Evolutionary conservation across 2,797 vertebrate species (phyloP), one percentile per base, ranked within the genome.

Genomic region (Steatocranus sp.): DNA sequence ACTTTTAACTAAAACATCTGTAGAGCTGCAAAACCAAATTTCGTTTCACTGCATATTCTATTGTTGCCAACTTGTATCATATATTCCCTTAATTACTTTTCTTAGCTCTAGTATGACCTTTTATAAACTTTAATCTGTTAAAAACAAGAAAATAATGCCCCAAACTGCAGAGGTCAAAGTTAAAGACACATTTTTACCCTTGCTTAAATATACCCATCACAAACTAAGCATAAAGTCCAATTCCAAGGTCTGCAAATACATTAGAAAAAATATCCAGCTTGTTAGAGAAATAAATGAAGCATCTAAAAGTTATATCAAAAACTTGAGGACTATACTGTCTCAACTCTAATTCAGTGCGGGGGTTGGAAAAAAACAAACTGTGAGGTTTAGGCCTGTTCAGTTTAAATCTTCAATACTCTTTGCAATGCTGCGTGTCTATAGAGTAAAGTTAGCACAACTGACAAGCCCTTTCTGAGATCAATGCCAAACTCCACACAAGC

Each of bases 401-500:
- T 46, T 46, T 46, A 70, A 46, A 70, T 46, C 23, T 18, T 70
- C 66, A 46, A 70, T 70, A 70, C 14, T 46, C 9, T 70, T 46
- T 70, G 41, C 41, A 70, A 70, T 70, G 23, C 66, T 70, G 23
- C 15, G 3, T 48, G 17, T 48, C 43, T 34, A 11, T 5, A 50
- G 58, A 53, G 43, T 17, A 17, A 79, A 81, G 81, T 46, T 38
- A 66, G 80, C 74, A 73, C 49, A 85, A 78, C 73, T 58, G 73
- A 58, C 38, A 66, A 81, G 58, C 41, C 18, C 17, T 82, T 74
- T 79, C 80, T 56, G 25, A 82, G 38, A 77, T 75, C 80, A 68
- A 86, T 70, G 78, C 83, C 78, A 87, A 88, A 83, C 88, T 79
- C 75, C 82, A 88, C 79, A 87, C 87, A 78, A 76, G 83, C 87